These are phyloP conservation scores for Agriopis marginaria DNA, from an alignment of 2,888 invertebrate genomes.

Conservation along the genomic window DNA sequence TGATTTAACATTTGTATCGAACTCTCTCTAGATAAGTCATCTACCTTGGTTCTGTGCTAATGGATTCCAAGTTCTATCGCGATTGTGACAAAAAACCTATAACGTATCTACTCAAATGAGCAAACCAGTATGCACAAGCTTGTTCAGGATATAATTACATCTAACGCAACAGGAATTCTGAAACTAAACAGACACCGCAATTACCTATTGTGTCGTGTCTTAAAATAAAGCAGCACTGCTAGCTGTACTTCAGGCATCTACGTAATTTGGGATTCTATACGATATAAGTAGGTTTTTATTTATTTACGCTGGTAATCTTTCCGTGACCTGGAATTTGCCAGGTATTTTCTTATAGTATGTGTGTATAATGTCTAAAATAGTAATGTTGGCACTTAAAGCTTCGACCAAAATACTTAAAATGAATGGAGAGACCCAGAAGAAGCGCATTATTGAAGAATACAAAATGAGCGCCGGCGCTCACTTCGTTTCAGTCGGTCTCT, in stretches of 20 bases:
- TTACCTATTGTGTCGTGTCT: constrained; percentile 33
- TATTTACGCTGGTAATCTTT: background rate
- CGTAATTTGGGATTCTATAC: constrained; percentile 9
- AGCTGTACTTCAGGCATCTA: constrained; percentile 3
- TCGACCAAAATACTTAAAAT: no score
- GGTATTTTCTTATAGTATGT: background rate
- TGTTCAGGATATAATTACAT: constrained; percentile 15
- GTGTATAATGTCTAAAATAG: background rate
- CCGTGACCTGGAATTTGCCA: no score
- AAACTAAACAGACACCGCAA: constrained; percentile 27
- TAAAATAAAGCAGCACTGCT: constrained; percentile 22
- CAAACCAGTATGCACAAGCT: background rate
- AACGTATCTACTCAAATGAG: background rate
- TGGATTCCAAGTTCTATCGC: no score
- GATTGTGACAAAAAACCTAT: background rate
- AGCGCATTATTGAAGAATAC: no score
- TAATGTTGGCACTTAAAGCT: no score
- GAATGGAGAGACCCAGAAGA: no score
- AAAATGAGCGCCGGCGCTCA: no score
- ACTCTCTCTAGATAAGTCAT: no score
- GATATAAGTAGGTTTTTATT: background rate
- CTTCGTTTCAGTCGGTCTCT: no score
- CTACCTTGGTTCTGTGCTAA: no score
- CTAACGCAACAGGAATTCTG: constrained; percentile 30
- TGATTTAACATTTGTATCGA: no score